phyloP scores from a whole-genome alignment of 2,797 vertebrate species.

The Xenopus petersii region DNA sequence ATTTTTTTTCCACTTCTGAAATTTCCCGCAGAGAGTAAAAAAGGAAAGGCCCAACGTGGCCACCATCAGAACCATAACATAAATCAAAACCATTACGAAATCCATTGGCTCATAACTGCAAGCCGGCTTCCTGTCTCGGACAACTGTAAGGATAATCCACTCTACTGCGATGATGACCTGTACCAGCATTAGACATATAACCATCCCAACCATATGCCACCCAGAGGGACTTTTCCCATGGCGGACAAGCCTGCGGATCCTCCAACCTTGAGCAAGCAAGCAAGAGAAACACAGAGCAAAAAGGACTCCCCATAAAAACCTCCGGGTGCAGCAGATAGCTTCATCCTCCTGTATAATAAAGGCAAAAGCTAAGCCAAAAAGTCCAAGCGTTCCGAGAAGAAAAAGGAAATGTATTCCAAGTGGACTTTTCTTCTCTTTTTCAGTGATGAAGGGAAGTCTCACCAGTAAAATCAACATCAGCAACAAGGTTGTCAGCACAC shows the following conservation, averaged over 20 bases:
- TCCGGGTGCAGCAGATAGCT: slow-evolving; percentile 78
- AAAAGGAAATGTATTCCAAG: slow-evolving; percentile 87
- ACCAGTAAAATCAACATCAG: slow-evolving; percentile 83
- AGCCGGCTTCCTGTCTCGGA: slow-evolving; percentile 80
- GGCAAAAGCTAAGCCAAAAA: slow-evolving; percentile 88
- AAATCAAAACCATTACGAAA: slow-evolving; percentile 86
- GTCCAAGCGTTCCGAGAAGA: slow-evolving; percentile 82
- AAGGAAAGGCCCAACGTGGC: slow-evolving; percentile 75
- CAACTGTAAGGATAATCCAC: slow-evolving; percentile 91
- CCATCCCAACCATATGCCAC: slow-evolving; percentile 80
- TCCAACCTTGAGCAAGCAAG: slow-evolving; percentile 84
- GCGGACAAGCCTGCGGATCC: slow-evolving; percentile 77
- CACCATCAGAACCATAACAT: slow-evolving; percentile 82
- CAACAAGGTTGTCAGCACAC: slow-evolving; percentile 78
- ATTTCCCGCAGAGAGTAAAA: slow-evolving; percentile 86
- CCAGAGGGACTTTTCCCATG: slow-evolving; percentile 82
- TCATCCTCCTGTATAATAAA: slow-evolving; percentile 89
- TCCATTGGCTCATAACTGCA: slow-evolving; percentile 89
- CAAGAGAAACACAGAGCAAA: slow-evolving; percentile 93
- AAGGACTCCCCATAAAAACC: slow-evolving; percentile 88
- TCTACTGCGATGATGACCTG: slow-evolving; percentile 92
- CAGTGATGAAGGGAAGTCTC: slow-evolving; percentile 83
- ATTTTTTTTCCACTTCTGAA: slow-evolving; percentile 85
- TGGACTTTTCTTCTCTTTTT: slow-evolving; percentile 85
- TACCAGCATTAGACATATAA: slow-evolving; percentile 81